phyloP scores from a whole-genome alignment of 2,113 vertebrate species.

The Capreolus pygargus region DNA sequence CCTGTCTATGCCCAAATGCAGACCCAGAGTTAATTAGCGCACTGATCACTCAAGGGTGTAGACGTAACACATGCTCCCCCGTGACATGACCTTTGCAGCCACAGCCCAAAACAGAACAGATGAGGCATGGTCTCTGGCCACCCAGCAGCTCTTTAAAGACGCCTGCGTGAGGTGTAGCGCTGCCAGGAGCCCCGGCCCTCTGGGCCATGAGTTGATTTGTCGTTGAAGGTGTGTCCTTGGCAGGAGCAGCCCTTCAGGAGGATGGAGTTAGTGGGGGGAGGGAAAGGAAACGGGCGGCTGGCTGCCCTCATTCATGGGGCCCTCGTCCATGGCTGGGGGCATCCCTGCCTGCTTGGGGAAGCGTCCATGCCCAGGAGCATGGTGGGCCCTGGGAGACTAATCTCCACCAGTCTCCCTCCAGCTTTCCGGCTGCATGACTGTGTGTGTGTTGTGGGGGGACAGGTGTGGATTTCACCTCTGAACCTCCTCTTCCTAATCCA shows the following conservation, averaged over 20 bases:
- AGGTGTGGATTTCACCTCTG: neutral
- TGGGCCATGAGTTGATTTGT: neutral
- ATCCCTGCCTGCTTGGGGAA: neutral
- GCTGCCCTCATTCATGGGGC: neutral
- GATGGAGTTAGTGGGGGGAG: rapidly evolving
- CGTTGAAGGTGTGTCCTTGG: neutral
- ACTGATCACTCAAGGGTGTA: neutral
- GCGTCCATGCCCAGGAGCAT: neutral
- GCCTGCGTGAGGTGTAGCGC: neutral
- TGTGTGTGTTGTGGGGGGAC: neutral
- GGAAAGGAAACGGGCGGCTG: neutral
- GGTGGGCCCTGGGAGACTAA: neutral
- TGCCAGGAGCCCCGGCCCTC: neutral
- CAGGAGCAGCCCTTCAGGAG: neutral
- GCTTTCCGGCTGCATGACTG: neutral
- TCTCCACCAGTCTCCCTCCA: rapidly evolving
- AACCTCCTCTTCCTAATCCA: rapidly evolving
- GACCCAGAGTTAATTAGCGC: no score
- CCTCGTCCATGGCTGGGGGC: neutral
- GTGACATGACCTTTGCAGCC: neutral
- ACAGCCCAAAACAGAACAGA: neutral
- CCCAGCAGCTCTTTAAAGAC: neutral
- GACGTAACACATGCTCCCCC: neutral
- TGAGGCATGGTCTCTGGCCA: rapidly evolving
- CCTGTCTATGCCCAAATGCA: neutral